A percentile compares a stretch with the other conserved stretches of the same genome.
Evolutionary conservation across 2,888 invertebrate species (phyloP).

Genomic region (Drosophila pseudotalamancana): DNA sequence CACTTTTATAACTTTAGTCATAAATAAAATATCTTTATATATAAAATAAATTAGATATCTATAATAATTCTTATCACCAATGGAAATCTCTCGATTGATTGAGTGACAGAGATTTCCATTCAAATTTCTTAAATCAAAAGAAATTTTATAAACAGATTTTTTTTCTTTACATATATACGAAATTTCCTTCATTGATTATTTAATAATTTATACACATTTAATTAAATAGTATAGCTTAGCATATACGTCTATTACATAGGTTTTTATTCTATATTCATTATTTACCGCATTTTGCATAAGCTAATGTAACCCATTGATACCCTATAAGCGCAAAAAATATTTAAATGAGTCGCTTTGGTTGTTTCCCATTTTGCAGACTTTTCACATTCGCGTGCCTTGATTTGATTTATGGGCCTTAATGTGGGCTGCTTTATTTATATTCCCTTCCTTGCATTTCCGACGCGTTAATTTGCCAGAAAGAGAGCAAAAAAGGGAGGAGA

Average conservation of each 20-base stretch:
- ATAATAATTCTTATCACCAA: no score
- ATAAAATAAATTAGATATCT: no score
- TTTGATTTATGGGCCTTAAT: constrained; percentile 65
- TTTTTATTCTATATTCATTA: neutral
- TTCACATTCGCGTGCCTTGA: constrained; percentile 18
- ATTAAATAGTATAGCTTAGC: no score
- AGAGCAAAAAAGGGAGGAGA: neutral
- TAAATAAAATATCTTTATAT: neutral
- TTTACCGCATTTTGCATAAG: neutral
- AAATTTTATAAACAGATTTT: no score
- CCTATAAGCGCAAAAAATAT: constrained; percentile 8
- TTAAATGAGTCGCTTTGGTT: constrained; percentile 36
- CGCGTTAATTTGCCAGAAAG: constrained; percentile 53
- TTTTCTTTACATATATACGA: no score
- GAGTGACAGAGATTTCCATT: no score
- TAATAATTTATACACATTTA: no score
- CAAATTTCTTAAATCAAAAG: no score
- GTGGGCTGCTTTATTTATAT: constrained; percentile 60
- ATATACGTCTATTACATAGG: no score
- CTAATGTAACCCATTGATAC: constrained; percentile 3
- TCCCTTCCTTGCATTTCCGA: constrained; percentile 13
- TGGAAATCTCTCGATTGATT: no score
- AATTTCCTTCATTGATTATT: no score
- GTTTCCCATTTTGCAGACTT: constrained; percentile 28
- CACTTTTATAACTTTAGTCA: neutral